These are phyloP conservation scores for Typhlomys cinereus DNA, from an alignment of 2,113 vertebrate genomes.

Conservation along the genomic window DNA sequence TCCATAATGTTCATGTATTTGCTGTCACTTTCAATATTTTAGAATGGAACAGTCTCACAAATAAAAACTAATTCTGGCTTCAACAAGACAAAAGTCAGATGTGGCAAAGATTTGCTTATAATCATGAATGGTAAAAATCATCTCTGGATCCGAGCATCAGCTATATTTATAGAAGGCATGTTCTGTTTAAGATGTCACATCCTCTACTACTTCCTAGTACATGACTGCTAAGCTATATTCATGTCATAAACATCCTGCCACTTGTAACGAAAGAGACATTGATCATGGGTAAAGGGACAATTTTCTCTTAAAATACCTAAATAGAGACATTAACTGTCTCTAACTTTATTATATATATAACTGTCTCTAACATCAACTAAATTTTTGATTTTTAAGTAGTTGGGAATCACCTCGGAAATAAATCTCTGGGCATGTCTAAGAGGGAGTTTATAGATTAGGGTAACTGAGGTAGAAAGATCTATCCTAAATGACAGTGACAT, in stretches of 20 bases:
- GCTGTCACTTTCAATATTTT: background rate
- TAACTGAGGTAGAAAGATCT: background rate
- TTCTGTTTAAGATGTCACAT: background rate
- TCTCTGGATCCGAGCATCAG: background rate
- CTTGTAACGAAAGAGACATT: background rate
- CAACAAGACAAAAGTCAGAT: background rate
- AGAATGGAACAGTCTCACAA: background rate
- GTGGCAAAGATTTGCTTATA: background rate
- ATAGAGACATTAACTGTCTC: background rate
- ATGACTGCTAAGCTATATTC: background rate
- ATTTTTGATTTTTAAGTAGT: background rate
- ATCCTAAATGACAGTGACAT: background rate
- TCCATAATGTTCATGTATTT: background rate
- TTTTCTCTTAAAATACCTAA: background rate
- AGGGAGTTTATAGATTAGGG: background rate
- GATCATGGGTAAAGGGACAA: no score
- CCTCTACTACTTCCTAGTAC: background rate
- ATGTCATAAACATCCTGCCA: background rate
- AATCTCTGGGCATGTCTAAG: background rate
- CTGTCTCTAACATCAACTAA: no score
- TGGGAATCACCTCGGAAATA: background rate
- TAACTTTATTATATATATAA: no score
- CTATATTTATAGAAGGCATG: background rate
- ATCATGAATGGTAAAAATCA: background rate
- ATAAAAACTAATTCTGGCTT: background rate